phyloP scores from a whole-genome alignment of 2,888 invertebrate genomes.

The Apamea crenata region DNA sequence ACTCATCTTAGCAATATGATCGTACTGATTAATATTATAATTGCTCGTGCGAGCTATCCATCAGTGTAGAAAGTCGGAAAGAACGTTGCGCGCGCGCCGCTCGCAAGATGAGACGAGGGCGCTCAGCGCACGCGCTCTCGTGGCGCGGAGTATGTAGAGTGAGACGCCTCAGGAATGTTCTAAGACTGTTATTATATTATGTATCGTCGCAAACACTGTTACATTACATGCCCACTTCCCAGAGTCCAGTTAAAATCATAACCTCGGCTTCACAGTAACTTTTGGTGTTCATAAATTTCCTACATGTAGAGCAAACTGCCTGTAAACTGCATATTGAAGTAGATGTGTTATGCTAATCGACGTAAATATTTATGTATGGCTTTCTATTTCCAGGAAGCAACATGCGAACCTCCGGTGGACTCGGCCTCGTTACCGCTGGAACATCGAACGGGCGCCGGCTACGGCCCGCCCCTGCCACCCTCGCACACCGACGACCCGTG shows the following conservation, averaged over 20 bases:
- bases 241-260: constrained; percentile 29
- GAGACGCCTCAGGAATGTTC: constrained; percentile 84
- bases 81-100: constrained; percentile 76
- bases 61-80: constrained; percentile 90
- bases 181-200: constrained; percentile 59
- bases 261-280: background rate
- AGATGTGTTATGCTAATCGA: constrained; percentile 8
- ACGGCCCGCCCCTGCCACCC: constrained; percentile 92
- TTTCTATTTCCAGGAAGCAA: constrained; percentile 92
- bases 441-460: constrained; percentile 94
- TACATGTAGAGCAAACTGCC: background rate
- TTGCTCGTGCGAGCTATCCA: constrained; percentile 87
- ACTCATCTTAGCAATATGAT: constrained; percentile 85
- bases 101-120: constrained; percentile 73
- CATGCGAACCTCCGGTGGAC: constrained; percentile 95
- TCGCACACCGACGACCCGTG: constrained; percentile 94
- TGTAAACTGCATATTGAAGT: background rate
- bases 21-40: constrained; percentile 90
- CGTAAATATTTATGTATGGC: constrained; percentile 36
- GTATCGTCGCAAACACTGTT: constrained; percentile 47
- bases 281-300: constrained; percentile 10
- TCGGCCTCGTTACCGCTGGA: constrained; percentile 95
- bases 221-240: constrained; percentile 43
- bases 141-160: constrained; percentile 85
- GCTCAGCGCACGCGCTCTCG: constrained; percentile 76